Conservation (phyloP, 2,113 vertebrate species). For the Dipodomys spectabilis region DNA sequence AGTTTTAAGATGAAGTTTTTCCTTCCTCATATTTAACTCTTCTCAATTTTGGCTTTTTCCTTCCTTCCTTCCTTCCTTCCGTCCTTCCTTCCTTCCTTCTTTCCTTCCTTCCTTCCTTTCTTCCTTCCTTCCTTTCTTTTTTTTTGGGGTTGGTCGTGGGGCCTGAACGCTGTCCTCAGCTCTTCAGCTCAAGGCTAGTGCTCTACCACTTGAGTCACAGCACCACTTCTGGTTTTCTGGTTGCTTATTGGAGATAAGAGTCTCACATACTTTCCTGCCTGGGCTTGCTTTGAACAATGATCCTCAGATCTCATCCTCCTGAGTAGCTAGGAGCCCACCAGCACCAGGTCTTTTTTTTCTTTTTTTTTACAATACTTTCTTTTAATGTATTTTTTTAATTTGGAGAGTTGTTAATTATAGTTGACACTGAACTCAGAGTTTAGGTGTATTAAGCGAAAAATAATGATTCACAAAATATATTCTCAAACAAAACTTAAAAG, state of each 20-base stretch:
- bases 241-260: too few relatives aligned
- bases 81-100: neutral
- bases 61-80: neutral
- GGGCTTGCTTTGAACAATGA: too few relatives aligned
- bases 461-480: neutral
- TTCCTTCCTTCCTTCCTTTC: neutral
- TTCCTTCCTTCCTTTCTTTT: neutral
- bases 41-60: neutral
- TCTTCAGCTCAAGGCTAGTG: too few relatives aligned
- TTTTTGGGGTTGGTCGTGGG: too few relatives aligned
- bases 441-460: neutral
- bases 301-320: too few relatives aligned
- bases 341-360: neutral
- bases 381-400: neutral
- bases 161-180: too few relatives aligned
- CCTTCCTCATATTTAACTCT: neutral
- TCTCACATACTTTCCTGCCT: too few relatives aligned
- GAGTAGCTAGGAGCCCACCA: too few relatives aligned
- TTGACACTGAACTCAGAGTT: conserved; percentile 10
- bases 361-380: neutral
- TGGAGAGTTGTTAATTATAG: neutral
- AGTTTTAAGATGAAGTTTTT: neutral
- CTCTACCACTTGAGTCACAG: too few relatives aligned
- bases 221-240: too few relatives aligned
- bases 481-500: neutral